Evolutionary conservation across 2,797 vertebrate species (phyloP).

Genomic region (Anguilla pacifica): DNA sequence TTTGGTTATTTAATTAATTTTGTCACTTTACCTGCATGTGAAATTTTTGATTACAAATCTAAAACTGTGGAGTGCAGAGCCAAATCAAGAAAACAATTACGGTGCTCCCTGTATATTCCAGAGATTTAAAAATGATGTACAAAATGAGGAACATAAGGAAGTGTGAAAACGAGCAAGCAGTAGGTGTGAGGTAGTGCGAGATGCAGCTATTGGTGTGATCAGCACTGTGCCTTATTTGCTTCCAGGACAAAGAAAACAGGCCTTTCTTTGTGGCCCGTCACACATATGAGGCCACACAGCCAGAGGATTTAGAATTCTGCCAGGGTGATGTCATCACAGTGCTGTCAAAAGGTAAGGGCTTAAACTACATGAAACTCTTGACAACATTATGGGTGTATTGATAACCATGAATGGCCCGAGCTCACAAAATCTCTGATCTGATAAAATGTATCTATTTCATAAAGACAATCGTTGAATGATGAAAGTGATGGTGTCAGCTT

Average conservation of each 20-base stretch:
- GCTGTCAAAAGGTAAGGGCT: slow-evolving; percentile 76
- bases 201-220: background rate
- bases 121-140: too few relatives aligned
- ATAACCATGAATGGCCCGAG: background rate
- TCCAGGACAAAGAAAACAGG: slow-evolving; percentile 21
- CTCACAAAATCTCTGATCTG: background rate
- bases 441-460: background rate
- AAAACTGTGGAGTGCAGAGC: too few relatives aligned
- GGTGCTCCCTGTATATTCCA: too few relatives aligned
- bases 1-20: too few relatives aligned
- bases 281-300: slow-evolving; percentile 78
- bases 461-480: too few relatives aligned
- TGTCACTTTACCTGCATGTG: too few relatives aligned
- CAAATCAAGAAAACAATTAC: too few relatives aligned
- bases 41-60: too few relatives aligned
- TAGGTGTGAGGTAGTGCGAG: background rate
- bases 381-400: background rate
- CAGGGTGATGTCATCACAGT: slow-evolving; percentile 83
- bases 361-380: background rate
- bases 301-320: slow-evolving; percentile 86
- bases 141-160: background rate
- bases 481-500: too few relatives aligned
- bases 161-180: background rate
- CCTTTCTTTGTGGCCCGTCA: slow-evolving; percentile 75
- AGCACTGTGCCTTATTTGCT: background rate